Percentiles rank a stretch among this genome's conserved stretches.
These are phyloP conservation scores for Melanerpes aurifrons DNA, from an alignment of 2,113 vertebrate species.

Conservation along the genomic window DNA sequence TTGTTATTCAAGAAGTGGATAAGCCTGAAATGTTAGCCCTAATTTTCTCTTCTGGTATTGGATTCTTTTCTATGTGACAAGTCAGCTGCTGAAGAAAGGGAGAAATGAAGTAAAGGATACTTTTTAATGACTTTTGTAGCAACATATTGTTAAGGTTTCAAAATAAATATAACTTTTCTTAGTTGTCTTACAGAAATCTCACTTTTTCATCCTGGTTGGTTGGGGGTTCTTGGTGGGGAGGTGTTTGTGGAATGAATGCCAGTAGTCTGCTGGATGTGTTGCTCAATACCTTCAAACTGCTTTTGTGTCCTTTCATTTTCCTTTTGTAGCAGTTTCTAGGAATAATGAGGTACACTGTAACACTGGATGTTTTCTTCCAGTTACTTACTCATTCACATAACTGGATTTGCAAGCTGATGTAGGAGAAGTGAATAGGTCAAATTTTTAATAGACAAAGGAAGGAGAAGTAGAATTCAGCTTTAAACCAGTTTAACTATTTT, in stretches of 20 bases:
- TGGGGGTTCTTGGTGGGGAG: too few species aligned
- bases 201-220: not conserved
- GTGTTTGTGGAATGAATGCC: not conserved
- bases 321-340: not conserved
- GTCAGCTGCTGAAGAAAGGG: not conserved
- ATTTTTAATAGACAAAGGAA: not conserved
- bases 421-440: not conserved
- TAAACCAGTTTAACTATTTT: not conserved
- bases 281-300: not conserved
- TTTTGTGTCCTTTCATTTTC: not conserved
- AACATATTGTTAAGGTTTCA: not conserved
- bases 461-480: not conserved
- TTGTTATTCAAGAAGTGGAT: constrained; percentile 5
- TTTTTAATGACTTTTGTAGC: not conserved
- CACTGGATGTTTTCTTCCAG: not conserved
- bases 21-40: not conserved
- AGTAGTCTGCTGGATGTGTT: not conserved
- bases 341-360: not conserved
- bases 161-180: constrained; percentile 44
- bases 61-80: not conserved
- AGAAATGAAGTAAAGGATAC: not conserved
- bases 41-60: not conserved
- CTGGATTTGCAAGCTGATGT: not conserved
- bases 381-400: not conserved
- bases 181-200: not conserved